Percentiles rank a stretch among this genome's conserved stretches.
phyloP scores from a whole-genome alignment of 2,797 vertebrate genomes.

The Labeo calbasu region DNA sequence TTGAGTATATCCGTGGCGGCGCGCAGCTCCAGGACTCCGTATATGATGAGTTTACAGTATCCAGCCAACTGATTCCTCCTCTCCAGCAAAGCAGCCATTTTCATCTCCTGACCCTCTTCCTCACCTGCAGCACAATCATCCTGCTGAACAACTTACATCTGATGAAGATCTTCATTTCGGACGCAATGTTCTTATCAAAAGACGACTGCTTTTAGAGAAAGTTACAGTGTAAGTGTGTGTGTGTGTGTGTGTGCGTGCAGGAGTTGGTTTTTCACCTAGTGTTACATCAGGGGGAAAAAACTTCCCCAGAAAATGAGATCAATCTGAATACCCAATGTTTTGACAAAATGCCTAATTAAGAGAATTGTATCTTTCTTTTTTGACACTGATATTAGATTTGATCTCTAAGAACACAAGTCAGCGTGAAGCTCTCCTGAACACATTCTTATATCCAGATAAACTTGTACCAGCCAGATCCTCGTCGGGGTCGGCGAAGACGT shows the following conservation, averaged over 20 bases:
- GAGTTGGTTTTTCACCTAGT: not conserved
- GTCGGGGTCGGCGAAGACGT: constrained; percentile 78
- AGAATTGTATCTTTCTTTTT: not conserved
- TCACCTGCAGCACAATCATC: constrained; percentile 19
- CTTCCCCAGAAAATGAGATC: no score
- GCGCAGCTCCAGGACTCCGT: constrained; percentile 81
- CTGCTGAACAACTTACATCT: not conserved
- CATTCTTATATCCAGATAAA: not conserved
- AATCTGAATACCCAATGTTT: no score
- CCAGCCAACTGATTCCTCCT: constrained; percentile 84
- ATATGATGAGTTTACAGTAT: constrained; percentile 88
- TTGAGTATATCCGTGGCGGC: constrained; percentile 87
- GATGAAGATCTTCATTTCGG: not conserved
- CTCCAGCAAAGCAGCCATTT: constrained; percentile 74
- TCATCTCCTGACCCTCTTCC: constrained; percentile 71
- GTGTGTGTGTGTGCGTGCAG: not conserved
- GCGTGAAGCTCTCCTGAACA: not conserved
- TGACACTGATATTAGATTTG: not conserved
- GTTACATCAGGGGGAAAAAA: no score
- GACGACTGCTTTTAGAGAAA: not conserved
- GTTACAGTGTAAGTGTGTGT: not conserved
- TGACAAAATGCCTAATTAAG: not conserved
- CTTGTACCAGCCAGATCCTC: constrained; percentile 38
- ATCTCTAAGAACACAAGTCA: not conserved
- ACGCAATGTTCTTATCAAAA: not conserved